Conservation (phyloP, 1,140 invertebrate genomes). For the Bombus huntii region DNA sequence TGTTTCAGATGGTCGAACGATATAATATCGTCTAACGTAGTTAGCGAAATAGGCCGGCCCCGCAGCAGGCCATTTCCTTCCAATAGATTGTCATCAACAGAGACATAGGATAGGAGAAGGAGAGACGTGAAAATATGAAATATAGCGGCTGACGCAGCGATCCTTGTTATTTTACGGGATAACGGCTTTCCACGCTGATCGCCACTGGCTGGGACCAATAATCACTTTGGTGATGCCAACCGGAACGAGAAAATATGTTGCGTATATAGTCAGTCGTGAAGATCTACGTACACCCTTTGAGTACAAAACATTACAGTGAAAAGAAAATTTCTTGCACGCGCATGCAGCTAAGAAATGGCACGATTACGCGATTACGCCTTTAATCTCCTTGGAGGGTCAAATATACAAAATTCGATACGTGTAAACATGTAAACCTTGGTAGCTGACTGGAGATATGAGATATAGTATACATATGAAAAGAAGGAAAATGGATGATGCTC, state of each 20-base stretch:
- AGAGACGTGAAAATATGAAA: slow-evolving; percentile 19
- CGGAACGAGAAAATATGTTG: not conserved
- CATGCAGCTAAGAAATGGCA: too few species aligned
- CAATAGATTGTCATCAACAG: slow-evolving; percentile 38
- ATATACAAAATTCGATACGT: too few species aligned
- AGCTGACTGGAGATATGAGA: not conserved
- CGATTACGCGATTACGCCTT: too few species aligned
- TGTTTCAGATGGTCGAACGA: not conserved
- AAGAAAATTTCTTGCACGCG: too few species aligned
- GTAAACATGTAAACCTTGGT: too few species aligned
- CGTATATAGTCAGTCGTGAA: not conserved
- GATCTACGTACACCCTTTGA: too few species aligned
- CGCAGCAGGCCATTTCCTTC: slow-evolving; percentile 19
- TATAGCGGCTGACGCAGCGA: slow-evolving; percentile 11
- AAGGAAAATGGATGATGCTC: not conserved
- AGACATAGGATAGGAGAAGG: not conserved
- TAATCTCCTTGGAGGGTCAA: too few species aligned
- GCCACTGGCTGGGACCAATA: not conserved
- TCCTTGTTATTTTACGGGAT: slow-evolving; percentile 15
- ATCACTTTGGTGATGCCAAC: not conserved
- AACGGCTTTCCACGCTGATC: slow-evolving; percentile 13
- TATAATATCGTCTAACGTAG: slow-evolving; percentile 23
- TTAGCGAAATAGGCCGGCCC: slow-evolving; percentile 11
- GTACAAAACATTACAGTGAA: too few species aligned
- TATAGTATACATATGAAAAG: not conserved